Conservation (phyloP, 1,140 invertebrate species). For the Platyura marginata region DNA sequence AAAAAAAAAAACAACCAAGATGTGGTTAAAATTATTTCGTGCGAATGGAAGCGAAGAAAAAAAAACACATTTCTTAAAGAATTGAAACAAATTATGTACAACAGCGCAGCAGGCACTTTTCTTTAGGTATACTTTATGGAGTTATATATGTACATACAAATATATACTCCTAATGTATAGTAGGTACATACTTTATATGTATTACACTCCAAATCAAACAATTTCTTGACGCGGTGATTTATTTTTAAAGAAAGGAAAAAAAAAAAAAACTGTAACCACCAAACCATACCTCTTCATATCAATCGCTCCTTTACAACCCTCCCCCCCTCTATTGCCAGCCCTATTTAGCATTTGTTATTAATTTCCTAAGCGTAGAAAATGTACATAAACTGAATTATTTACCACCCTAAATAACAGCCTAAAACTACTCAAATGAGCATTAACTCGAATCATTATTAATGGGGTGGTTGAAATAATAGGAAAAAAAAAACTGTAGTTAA, state of each 20-base stretch:
- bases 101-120: too few relatives aligned
- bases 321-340: too few relatives aligned
- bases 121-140: too few relatives aligned
- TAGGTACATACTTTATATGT: too few relatives aligned
- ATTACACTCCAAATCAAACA: not conserved
- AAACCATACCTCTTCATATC: not conserved
- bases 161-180: too few relatives aligned
- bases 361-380: not conserved
- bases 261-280: not conserved
- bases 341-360: not conserved
- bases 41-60: not conserved
- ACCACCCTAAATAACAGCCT: not conserved
- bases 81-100: too few relatives aligned
- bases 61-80: not conserved
- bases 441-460: not conserved
- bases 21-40: not conserved
- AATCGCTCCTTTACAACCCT: not conserved
- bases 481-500: not conserved
- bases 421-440: slow-evolving; percentile 1
- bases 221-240: not conserved
- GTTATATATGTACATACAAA: too few relatives aligned
- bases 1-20: too few relatives aligned
- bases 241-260: not conserved
- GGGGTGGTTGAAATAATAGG: not conserved
- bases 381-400: not conserved